Evolutionary conservation across 2,888 invertebrate species (phyloP).

Genomic region (Tineola bisselliella): DNA sequence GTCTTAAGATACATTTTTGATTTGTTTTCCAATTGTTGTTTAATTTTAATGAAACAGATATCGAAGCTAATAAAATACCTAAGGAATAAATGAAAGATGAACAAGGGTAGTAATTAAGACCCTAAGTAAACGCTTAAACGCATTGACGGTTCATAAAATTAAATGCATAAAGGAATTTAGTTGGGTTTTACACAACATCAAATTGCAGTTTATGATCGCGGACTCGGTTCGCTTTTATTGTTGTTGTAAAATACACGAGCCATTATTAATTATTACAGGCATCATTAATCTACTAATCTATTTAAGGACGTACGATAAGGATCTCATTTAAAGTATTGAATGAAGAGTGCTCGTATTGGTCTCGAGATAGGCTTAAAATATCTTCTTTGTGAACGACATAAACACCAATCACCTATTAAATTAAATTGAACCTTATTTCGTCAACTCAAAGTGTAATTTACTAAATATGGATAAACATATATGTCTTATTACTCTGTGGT

Average conservation of each 20-base stretch:
- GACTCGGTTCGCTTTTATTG: slow-evolving; percentile 58
- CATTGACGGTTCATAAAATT: slow-evolving; percentile 62
- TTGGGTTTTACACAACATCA: slow-evolving; percentile 51
- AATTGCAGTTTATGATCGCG: slow-evolving; percentile 61
- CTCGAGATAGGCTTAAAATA: slow-evolving; percentile 65
- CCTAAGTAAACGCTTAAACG: slow-evolving; percentile 23
- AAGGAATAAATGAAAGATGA: slow-evolving; percentile 2
- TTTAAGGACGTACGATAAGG: slow-evolving; percentile 66
- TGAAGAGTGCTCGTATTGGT: slow-evolving; percentile 66
- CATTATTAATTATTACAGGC: slow-evolving; percentile 69
- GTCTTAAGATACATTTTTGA: neutral
- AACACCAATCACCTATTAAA: neutral
- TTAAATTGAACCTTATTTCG: slow-evolving; percentile 17
- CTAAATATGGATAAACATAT: slow-evolving; percentile 19
- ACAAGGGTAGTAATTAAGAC: slow-evolving; percentile 48
- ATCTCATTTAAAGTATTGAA: slow-evolving; percentile 69
- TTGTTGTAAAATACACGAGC: slow-evolving; percentile 67
- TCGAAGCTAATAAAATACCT: neutral
- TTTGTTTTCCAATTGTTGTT: neutral
- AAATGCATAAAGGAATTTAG: slow-evolving; percentile 23
- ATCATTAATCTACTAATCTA: slow-evolving; percentile 69
- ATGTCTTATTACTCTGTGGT: slow-evolving; percentile 21
- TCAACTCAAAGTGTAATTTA: slow-evolving; percentile 19
- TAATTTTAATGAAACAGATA: neutral
- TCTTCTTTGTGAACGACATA: slow-evolving; percentile 22